Base-by-base conservation (phyloP, 2,797 vertebrate species). In the Leptoclinus maculatus region DNA sequence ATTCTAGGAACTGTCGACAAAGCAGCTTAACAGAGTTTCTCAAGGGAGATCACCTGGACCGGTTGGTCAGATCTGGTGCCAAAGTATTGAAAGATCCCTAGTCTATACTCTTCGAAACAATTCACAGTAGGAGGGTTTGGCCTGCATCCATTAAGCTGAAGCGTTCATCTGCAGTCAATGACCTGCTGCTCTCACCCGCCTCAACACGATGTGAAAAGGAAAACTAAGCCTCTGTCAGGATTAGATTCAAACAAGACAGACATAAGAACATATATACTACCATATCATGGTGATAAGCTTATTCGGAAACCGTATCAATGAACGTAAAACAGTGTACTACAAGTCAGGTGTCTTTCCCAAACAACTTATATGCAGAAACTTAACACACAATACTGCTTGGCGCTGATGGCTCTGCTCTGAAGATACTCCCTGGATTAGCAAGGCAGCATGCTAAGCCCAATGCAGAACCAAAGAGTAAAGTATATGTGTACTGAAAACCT, bases 11-110 rank as follows among this genome's bases (percentile, higher is more conserved):
- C 3, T 12, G 2, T 34, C 29, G 27, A 79, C 25, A 67, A 67
- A 74, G 67, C 54, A 79, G 47, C 64, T 79, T 13, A 79, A 58
- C 66, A 59, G 59, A 21, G 56, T 25, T 78, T 72, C 90, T 84
- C 86, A 6, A 5, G 85, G 86, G 90, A 89, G 58, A 71, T 63
- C 78, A 79, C 77, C 80, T 86, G 83, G 78, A 82, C n/a, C 1
- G 0, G 34, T 1, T 21, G 34, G 36, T 80, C 25, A 43, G 71
- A 57, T 83, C 78, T 51, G 69, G 17, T 80, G 90, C 88, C 76
- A 87, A 79, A 74, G 47, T 27, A 32, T 32, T 62, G 19, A 43
- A 34, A 69, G 27, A 69, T 45, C 29, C 43, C 27, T 39, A 13
- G 2, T 66, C 5, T 25, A 41, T 51, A 57, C 36, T 74, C 34